These are phyloP conservation scores for Drosophila quinaria DNA, from an alignment of 2,888 invertebrate genomes.

Conservation along the genomic window DNA sequence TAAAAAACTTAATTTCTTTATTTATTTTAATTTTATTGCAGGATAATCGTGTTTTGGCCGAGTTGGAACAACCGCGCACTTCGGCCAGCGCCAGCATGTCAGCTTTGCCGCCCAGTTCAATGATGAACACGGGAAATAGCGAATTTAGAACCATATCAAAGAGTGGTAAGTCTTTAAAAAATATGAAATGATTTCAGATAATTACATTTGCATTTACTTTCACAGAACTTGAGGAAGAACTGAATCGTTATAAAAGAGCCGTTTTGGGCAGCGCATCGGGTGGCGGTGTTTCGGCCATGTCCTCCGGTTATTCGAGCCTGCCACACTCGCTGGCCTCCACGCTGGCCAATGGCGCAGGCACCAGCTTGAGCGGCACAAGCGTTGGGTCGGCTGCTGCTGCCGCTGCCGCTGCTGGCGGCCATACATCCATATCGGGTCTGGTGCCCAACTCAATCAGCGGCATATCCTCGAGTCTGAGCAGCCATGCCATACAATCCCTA, in stretches of 20 bases:
- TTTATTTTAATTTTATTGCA: conserved; percentile 45
- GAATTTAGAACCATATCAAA: conserved; percentile 85
- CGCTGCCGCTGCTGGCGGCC: conserved; percentile 48
- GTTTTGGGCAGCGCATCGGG: conserved; percentile 76
- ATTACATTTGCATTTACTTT: neutral
- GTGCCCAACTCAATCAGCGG: conserved; percentile 84
- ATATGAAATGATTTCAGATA: neutral
- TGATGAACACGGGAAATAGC: conserved; percentile 81
- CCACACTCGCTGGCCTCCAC: conserved; percentile 82
- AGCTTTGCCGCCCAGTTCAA: conserved; percentile 83
- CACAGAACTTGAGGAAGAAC: conserved; percentile 84
- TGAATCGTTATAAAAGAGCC: conserved; percentile 84
- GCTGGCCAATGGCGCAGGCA: conserved; percentile 78
- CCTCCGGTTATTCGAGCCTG: conserved; percentile 79
- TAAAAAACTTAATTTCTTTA: neutral
- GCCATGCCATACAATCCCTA: conserved; percentile 88
- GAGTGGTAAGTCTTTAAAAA: conserved; percentile 70
- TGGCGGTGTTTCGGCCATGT: conserved; percentile 64
- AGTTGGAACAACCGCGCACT: conserved; percentile 92
- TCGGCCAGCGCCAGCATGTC: conserved; percentile 83
- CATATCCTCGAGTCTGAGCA: conserved; percentile 90
- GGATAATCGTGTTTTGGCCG: conserved; percentile 94
- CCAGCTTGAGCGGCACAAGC: conserved; percentile 72
- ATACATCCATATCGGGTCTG: conserved; percentile 82
- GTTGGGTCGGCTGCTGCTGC: conserved; percentile 56